A percentile compares a stretch with the other conserved stretches of the same genome.
phyloP scores from a whole-genome alignment of 2,888 invertebrate species.

The Torymus aiolomorphi region DNA sequence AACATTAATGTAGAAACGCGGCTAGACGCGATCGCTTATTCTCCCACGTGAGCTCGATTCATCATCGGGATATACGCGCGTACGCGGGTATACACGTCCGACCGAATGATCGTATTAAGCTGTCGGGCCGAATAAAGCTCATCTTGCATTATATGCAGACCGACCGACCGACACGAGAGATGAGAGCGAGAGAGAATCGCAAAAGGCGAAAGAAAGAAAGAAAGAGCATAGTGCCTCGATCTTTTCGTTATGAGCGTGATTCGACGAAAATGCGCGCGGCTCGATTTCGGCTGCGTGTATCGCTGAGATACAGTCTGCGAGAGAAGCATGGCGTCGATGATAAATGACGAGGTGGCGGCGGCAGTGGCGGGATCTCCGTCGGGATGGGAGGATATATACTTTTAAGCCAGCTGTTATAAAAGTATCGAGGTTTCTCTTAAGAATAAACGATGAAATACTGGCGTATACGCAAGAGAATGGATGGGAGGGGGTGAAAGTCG shows the following conservation, averaged over 20 bases:
- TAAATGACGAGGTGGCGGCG: slow-evolving; percentile 31
- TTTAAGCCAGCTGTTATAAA: slow-evolving; percentile 39
- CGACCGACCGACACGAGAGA: neutral
- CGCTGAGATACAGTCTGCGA: neutral
- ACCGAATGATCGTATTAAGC: slow-evolving; percentile 25
- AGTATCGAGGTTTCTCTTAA: slow-evolving; percentile 30
- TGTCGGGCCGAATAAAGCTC: slow-evolving; percentile 36
- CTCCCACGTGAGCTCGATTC: slow-evolving; percentile 12
- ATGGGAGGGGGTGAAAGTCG: neutral
- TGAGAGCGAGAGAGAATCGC: neutral
- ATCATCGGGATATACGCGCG: slow-evolving; percentile 11
- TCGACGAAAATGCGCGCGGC: slow-evolving; percentile 33
- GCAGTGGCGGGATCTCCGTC: neutral
- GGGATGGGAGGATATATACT: slow-evolving; percentile 18
- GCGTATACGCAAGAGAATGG: slow-evolving; percentile 2
- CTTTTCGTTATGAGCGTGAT: slow-evolving; percentile 38
- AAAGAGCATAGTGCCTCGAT: neutral
- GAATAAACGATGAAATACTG: slow-evolving; percentile 39
- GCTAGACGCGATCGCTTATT: neutral
- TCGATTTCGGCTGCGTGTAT: slow-evolving; percentile 29
- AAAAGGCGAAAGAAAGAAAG: neutral
- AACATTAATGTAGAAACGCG: slow-evolving; percentile 11
- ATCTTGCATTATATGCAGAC: slow-evolving; percentile 17
- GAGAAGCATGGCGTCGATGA: slow-evolving; percentile 21
- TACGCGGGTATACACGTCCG: neutral